A percentile compares a stretch with the other conserved stretches of the same genome.
phyloP scores from a whole-genome alignment of 92 coral and sea anemone species.

The Epizoanthus fatuus region DNA sequence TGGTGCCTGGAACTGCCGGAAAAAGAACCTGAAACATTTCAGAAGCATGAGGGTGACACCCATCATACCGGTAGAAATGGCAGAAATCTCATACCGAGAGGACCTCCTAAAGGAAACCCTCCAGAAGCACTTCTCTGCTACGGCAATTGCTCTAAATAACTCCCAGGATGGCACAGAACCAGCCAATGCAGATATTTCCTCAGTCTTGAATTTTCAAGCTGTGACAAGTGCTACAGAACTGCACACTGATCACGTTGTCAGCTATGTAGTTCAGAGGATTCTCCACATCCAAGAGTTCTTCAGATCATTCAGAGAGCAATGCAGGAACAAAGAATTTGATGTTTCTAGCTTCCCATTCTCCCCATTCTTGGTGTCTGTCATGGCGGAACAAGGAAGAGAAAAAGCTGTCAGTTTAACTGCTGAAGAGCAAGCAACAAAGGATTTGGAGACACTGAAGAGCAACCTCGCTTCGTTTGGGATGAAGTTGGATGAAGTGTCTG shows the following conservation, averaged over 20 bases:
- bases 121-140: constrained; percentile 33
- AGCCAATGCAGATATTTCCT: not conserved
- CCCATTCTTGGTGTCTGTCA: constrained; percentile 37
- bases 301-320: constrained; percentile 47
- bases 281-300: constrained; percentile 79
- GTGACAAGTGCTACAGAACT: constrained; percentile 57
- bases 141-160: constrained; percentile 2
- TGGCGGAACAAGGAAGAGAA: constrained; percentile 49
- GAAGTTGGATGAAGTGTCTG: constrained; percentile 48
- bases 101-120: constrained; percentile 24
- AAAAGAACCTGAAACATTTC: constrained; percentile 34
- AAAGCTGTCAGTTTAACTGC: constrained; percentile 22
- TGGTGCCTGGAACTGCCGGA: constrained; percentile 76
- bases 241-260: constrained; percentile 56
- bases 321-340: constrained; percentile 75
- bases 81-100: constrained; percentile 32
- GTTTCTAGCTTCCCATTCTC: constrained; percentile 45
- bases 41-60: constrained; percentile 47
- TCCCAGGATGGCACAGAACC: not conserved
- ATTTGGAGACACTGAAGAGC: constrained; percentile 48
- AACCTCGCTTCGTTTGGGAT: constrained; percentile 76
- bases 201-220: constrained; percentile 21
- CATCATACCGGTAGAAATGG: constrained; percentile 62
- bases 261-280: constrained; percentile 70
- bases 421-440: constrained; percentile 18